Conservation (phyloP, 2,888 invertebrate species). For the Neoitamus cyanurus region DNA sequence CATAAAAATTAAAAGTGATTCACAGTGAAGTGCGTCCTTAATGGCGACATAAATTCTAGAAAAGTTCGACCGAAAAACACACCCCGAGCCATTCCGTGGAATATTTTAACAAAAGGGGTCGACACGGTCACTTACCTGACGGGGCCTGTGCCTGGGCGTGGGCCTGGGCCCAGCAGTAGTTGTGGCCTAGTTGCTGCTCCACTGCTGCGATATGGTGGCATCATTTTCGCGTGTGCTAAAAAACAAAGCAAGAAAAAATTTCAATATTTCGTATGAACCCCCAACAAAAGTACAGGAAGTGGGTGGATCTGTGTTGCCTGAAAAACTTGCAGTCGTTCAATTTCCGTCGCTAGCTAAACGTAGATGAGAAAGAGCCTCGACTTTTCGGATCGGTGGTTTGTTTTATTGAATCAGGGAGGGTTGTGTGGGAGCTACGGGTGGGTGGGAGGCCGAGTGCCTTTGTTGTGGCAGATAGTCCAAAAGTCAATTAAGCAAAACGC, state of each 20-base stretch:
- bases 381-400: neutral
- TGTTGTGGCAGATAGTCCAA: neutral
- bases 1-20: neutral
- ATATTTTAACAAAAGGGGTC: neutral
- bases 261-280: neutral
- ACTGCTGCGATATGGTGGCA: neutral
- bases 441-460: neutral
- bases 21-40: neutral
- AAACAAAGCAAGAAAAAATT: neutral
- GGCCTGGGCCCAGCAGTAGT: neutral
- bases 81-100: neutral
- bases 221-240: neutral
- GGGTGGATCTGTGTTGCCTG: neutral
- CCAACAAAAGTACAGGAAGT: neutral
- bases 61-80: neutral
- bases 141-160: neutral
- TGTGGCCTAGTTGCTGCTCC: neutral
- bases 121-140: neutral
- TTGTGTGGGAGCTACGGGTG: neutral
- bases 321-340: neutral
- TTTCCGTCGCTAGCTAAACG: neutral
- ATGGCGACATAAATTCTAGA: neutral
- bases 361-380: neutral
- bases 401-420: neutral
- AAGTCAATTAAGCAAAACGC: neutral